A percentile compares a stretch with the other conserved stretches of the same genome.
Evolutionary conservation across 2,113 vertebrate species (phyloP).

Genomic region (Cercocebus atys): DNA sequence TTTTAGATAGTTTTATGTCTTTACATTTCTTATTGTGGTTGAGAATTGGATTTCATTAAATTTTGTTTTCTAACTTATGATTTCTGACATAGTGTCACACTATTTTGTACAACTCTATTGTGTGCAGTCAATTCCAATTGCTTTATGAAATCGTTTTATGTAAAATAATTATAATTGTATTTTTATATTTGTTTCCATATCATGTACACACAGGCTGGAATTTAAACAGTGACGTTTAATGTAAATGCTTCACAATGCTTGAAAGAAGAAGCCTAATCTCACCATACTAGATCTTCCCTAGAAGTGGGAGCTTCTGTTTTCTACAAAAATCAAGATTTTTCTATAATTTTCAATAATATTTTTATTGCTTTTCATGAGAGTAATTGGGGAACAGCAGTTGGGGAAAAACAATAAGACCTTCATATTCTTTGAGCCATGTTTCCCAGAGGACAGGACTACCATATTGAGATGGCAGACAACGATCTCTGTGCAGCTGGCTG

Average conservation of each 20-base stretch:
- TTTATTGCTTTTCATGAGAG: not conserved
- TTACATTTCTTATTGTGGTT: not conserved
- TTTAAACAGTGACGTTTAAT: not conserved
- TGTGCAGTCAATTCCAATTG: not conserved
- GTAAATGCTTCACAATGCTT: not conserved
- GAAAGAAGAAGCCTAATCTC: not conserved
- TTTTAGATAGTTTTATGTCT: not conserved
- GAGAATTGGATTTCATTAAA: not conserved
- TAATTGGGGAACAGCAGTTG: not conserved
- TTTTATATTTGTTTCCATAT: not conserved
- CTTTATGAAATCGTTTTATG: not conserved
- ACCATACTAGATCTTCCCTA: not conserved
- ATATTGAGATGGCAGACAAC: not conserved
- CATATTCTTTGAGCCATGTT: not conserved
- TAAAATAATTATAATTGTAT: not conserved
- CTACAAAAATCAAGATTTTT: not conserved
- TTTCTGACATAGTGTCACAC: conserved; percentile 8
- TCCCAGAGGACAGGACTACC: not conserved
- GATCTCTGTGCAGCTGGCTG: not conserved
- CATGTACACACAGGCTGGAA: not conserved
- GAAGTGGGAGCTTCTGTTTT: not conserved
- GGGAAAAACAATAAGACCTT: not conserved
- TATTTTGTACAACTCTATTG: not conserved
- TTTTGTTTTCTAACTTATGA: not conserved
- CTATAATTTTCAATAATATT: not conserved